Base-by-base conservation (phyloP, 2,113 vertebrate species). In the Aldabrachelys gigantea region DNA sequence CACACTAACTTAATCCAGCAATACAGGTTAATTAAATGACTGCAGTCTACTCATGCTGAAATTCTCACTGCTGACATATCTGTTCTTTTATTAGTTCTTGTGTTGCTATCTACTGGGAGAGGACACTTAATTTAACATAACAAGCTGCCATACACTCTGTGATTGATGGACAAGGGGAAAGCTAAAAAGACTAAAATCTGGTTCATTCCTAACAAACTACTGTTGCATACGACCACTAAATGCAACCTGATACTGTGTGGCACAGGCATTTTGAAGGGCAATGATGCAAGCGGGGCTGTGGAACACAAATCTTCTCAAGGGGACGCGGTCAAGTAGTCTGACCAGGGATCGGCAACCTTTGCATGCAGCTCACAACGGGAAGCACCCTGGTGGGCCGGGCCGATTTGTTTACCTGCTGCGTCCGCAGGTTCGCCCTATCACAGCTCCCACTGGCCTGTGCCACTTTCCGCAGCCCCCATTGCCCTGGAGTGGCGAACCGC, bases 131-230 rank as follows among this genome's bases (percentile, higher is more conserved):
- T 59, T 82, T 54, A 25, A 62, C 83, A 79, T 0, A 0, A 54
- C 0, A 0, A 31, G 16, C 5, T 79, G 53, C 29, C 88, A 0
- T 0, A 8, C n/a, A 12, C 56, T 13, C n/a, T 21, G 4, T 0
- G n/a, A 0, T 41, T 53, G 52, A 56, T n/a, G 24, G 25, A 24
- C 53, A 44, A 54, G 8, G 22, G 44, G 14, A 44, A 0, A 31
- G 1, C 2, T 47, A 65, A 59, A 6, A 25, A 84, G 93, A 1
- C 5, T 12, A 10, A 85, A 59, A n/a, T 84, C 4, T 9, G 25
- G 54, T 50, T 41, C 69, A 57, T 52, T 21, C 75, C 75, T 47
- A 78, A 78, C 38, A 8, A 78, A 47, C 38, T 27, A 10, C 72
- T 84, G 52, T 80, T 41, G 65, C 49, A 80, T 91, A 35, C 41